Evolutionary conservation across 2,113 vertebrate genomes (phyloP).

Genomic region (Channa maculata): DNA sequence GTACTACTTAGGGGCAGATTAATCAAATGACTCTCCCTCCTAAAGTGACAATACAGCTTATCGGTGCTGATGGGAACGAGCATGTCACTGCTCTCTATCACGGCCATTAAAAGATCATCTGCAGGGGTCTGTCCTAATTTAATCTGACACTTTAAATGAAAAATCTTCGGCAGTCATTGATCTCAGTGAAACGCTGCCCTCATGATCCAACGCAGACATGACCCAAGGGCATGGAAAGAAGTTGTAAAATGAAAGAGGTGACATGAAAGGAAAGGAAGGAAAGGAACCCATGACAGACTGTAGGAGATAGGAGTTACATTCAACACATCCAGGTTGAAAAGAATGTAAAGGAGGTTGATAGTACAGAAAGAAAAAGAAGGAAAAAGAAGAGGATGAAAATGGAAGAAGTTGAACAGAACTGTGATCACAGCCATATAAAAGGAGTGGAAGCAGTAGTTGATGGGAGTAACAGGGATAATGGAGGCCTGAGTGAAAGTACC

Average conservation of each 20-base stretch:
- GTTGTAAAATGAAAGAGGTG: slow-evolving; percentile 54
- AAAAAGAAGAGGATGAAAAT: background rate
- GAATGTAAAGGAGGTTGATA: background rate
- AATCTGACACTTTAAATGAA: slow-evolving; percentile 59
- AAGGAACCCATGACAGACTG: background rate
- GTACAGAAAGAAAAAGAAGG: background rate
- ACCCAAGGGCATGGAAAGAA: slow-evolving; percentile 36
- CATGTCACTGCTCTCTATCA: slow-evolving; percentile 39
- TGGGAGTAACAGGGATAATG: slow-evolving; percentile 13
- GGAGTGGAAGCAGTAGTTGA: slow-evolving; percentile 9
- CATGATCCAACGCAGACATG: slow-evolving; percentile 11
- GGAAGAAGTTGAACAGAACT: slow-evolving; percentile 7
- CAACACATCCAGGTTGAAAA: background rate
- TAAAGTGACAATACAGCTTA: slow-evolving; percentile 62
- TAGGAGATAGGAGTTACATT: background rate
- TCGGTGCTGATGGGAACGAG: slow-evolving; percentile 58
- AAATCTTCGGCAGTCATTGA: slow-evolving; percentile 56
- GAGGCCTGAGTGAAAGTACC: slow-evolving; percentile 27
- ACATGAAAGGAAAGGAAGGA: slow-evolving; percentile 44
- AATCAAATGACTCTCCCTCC: slow-evolving; percentile 49
- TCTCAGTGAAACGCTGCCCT: slow-evolving; percentile 36
- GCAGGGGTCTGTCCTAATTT: slow-evolving; percentile 43
- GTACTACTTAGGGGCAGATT: slow-evolving; percentile 50
- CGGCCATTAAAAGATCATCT: slow-evolving; percentile 50
- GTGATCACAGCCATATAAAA: slow-evolving; percentile 20